Evolutionary conservation across 92 coral and sea anemone genomes (phyloP).

Genomic region (Epizoanthus scotinus): DNA sequence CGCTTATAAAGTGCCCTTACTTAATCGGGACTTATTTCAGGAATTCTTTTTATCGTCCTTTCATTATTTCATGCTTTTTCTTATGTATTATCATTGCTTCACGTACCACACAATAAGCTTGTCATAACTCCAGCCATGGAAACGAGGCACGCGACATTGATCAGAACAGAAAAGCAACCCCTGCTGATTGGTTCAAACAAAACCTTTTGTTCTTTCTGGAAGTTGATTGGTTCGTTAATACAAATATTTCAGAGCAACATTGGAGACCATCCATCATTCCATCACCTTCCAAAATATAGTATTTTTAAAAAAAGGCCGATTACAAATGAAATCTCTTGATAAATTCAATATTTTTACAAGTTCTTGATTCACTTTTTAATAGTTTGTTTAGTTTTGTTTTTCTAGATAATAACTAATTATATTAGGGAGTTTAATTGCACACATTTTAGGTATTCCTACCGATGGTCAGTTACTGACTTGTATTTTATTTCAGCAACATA

Average conservation of each 20-base stretch:
- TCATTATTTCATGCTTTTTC: not conserved
- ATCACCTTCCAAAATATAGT: too few relatives aligned
- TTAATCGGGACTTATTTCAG: not conserved
- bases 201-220: constrained; percentile 4
- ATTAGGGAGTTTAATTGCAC: too few relatives aligned
- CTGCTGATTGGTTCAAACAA: constrained; percentile 18
- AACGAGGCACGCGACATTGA: constrained; percentile 77
- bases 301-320: too few relatives aligned
- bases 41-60: not conserved
- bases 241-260: not conserved
- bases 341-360: too few relatives aligned
- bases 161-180: constrained; percentile 4
- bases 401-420: too few relatives aligned
- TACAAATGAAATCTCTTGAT: too few relatives aligned
- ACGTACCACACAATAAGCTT: not conserved
- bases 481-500: too few relatives aligned
- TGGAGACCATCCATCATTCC: not conserved
- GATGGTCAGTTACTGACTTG: too few relatives aligned
- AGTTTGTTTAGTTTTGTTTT: too few relatives aligned
- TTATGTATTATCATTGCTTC: constrained; percentile 19
- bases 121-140: constrained; percentile 91
- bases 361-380: too few relatives aligned
- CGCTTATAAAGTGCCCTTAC: not conserved
- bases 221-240: constrained; percentile 10
- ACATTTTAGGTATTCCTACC: too few relatives aligned